Evolutionary conservation across 2,888 invertebrate genomes (phyloP), one percentile per base, ranked within the genome.

Genomic region (Nebria salina): DNA sequence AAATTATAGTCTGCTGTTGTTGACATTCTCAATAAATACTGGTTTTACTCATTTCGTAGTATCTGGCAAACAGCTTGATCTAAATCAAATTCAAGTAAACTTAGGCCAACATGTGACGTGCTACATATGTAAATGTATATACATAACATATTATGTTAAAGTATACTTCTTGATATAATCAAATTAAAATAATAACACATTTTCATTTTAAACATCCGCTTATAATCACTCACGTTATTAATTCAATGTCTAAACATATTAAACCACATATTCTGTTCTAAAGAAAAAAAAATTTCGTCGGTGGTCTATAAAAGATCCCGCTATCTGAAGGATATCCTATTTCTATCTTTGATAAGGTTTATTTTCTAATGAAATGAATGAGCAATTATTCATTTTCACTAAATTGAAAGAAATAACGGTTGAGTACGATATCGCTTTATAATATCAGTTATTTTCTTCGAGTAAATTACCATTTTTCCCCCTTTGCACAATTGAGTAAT

Each of bases 31-130:
- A 54, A 54, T 54, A 54, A 34, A 54, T 54, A 54, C 54, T 54
- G 54, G 54, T 54, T 54, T 54, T 54, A 54, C 54, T 54, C 54
- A 54, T 54, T 54, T 54, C 54, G 54, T 54, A 54, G 54, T 54
- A 54, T 54, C 54, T 54, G 54, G 54, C 54, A 54, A 54, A 54
- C 54, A 54, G 54, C 54, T 54, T 54, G 54, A 54, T 11, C 54
- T 54, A 54, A 54, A 54, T 54, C 54, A 54, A 11, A 54, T 7
- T 54, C 13, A 54, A 54, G 54, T 54, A 54, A 54, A 54, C 54
- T 54, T 54, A 54, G 13, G 54, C 54, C 8, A 54, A 54, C 54
- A 54, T 54, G 54, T 54, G 54, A 54, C 54, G 13, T 54, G 54
- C 13, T 54, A 54, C 54, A 54, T 13, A 54, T 54, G 54, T 54